Conservation (phyloP, 2,888 invertebrate genomes). For the Dromius quadrimaculatus region DNA sequence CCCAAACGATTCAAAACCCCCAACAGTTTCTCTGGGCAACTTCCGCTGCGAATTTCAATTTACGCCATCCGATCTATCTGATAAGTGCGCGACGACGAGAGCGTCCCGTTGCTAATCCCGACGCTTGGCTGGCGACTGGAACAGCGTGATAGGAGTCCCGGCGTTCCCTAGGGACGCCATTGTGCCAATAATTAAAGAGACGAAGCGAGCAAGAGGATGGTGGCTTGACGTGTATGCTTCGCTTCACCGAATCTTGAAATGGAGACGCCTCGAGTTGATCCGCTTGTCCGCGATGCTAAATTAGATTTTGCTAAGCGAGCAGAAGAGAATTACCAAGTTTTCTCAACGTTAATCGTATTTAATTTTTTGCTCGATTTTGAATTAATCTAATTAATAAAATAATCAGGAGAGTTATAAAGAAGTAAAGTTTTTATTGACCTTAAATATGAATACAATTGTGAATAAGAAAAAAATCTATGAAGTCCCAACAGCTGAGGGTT, state of each 20-base stretch:
- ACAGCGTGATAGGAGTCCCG: conserved; percentile 64
- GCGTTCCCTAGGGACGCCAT: conserved; percentile 56
- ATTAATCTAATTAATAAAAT: background rate
- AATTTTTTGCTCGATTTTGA: too few relatives aligned
- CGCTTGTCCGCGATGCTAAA: conserved; percentile 25
- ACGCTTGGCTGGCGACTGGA: conserved; percentile 62
- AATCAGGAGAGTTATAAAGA: background rate
- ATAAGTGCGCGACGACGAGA: conserved; percentile 38
- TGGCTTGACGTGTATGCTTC: background rate
- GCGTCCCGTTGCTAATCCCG: conserved; percentile 54
- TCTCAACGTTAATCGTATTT: too few relatives aligned
- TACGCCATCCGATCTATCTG: conserved; percentile 51
- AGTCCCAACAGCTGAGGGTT: background rate
- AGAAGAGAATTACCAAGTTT: too few relatives aligned
- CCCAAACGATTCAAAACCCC: conserved; percentile 1
- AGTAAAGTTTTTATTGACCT: conserved; percentile 31
- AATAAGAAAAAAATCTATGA: conserved; percentile 22
- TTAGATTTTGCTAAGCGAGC: conserved; percentile 25
- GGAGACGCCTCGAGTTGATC: conserved; percentile 7
- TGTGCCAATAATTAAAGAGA: conserved; percentile 51
- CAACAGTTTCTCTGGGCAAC: background rate
- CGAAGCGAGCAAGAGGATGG: background rate
- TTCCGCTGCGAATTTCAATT: conserved; percentile 43
- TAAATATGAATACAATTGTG: conserved; percentile 36
- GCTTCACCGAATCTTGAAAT: conserved; percentile 10